Percentiles rank a stretch among this genome's conserved stretches.
Conservation (phyloP, 2,113 vertebrate genomes). For the Crotalus tigris region DNA sequence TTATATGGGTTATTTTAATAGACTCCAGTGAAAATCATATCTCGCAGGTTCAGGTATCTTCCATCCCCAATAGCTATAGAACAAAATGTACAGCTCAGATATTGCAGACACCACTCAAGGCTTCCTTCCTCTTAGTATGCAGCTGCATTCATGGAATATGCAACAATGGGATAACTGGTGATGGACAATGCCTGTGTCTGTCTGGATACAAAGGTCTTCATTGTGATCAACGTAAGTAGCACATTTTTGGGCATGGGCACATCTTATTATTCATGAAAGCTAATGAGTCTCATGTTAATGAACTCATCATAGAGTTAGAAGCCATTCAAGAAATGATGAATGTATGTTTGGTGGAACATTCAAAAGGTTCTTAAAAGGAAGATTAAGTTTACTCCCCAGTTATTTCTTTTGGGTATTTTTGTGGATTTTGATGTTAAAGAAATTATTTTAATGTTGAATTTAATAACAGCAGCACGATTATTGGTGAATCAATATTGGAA, state of each 20-base stretch:
- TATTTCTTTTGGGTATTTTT: no score
- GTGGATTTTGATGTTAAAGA: no score
- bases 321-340: not conserved
- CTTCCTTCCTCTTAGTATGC: constrained; percentile 72
- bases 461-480: no score
- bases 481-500: no score
- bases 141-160: constrained; percentile 86
- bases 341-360: no score
- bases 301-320: not conserved
- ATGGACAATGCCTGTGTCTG: constrained; percentile 81
- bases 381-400: no score
- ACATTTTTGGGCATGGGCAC: accelerated
- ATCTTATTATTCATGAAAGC: not conserved
- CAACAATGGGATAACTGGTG: constrained; percentile 72
- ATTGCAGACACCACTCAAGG: not conserved
- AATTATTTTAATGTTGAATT: no score
- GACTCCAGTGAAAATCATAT: not conserved
- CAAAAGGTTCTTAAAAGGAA: no score
- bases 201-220: constrained; percentile 81
- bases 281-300: not conserved
- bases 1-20: not conserved
- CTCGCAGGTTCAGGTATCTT: not conserved
- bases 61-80: not conserved
- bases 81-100: not conserved
- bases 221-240: constrained; percentile 82